A percentile compares a stretch with the other conserved stretches of the same genome.
These are phyloP conservation scores for Lasioglossum morio DNA, from an alignment of 2,888 invertebrate genomes.

Conservation along the genomic window DNA sequence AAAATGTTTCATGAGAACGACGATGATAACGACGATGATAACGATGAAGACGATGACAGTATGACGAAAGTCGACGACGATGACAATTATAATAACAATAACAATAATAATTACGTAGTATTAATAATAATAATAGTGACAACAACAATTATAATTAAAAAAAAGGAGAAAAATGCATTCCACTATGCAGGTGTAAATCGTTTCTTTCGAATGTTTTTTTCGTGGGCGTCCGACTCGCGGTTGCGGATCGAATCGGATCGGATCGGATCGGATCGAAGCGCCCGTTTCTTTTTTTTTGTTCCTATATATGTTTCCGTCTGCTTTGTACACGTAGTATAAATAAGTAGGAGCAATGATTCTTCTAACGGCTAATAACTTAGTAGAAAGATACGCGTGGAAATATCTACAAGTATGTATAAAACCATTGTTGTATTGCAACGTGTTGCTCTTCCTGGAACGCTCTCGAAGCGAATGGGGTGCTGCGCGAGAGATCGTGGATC, in stretches of 20 bases:
- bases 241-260: too few relatives aligned
- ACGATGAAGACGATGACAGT: slow-evolving; percentile 9
- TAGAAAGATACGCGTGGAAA: slow-evolving; percentile 73
- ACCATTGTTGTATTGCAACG: slow-evolving; percentile 64
- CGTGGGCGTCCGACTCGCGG: neutral
- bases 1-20: neutral
- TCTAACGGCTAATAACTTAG: slow-evolving; percentile 75
- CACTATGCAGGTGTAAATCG: slow-evolving; percentile 61
- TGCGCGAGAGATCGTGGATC: neutral
- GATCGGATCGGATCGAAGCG: slow-evolving; percentile 44
- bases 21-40: neutral
- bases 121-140: slow-evolving; percentile 24
- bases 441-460: slow-evolving; percentile 37
- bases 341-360: slow-evolving; percentile 73
- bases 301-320: slow-evolving; percentile 5
- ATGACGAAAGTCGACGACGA: slow-evolving; percentile 24
- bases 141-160: slow-evolving; percentile 28
- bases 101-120: slow-evolving; percentile 23
- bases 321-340: slow-evolving; percentile 75
- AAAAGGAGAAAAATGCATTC: slow-evolving; percentile 74
- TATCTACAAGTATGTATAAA: slow-evolving; percentile 79
- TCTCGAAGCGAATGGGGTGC: slow-evolving; percentile 17
- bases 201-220: slow-evolving; percentile 55
- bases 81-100: slow-evolving; percentile 28
- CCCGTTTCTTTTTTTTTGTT: slow-evolving; percentile 42